These are phyloP conservation scores for Hirtodrosophila cameraria DNA, from an alignment of 2,888 invertebrate species.

Conservation along the genomic window DNA sequence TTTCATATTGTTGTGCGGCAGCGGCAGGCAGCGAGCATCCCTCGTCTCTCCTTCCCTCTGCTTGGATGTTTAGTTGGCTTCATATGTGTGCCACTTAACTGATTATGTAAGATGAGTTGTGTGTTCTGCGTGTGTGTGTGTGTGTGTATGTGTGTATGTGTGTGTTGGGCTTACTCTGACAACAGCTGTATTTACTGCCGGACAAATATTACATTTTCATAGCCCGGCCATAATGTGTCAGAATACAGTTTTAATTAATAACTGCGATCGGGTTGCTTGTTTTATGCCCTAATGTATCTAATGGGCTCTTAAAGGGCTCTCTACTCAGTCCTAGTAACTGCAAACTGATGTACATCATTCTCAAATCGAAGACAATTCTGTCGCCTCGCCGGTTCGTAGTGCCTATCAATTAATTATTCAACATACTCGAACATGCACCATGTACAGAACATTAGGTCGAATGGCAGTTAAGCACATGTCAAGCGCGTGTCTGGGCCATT, in stretches of 20 bases:
- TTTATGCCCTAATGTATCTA: constrained; percentile 19
- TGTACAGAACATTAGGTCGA: constrained; percentile 26
- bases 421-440: constrained; percentile 23
- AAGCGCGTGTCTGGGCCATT: constrained; percentile 28
- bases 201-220: constrained; percentile 51
- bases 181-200: constrained; percentile 53
- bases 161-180: constrained; percentile 20
- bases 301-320: constrained; percentile 43
- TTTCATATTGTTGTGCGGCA: constrained; percentile 66
- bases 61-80: constrained; percentile 5
- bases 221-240: constrained; percentile 19
- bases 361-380: constrained; percentile 58
- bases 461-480: constrained; percentile 64
- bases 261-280: constrained; percentile 39
- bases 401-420: constrained; percentile 66
- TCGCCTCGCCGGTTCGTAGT: constrained; percentile 11
- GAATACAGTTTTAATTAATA: constrained; percentile 70
- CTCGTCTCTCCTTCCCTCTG: constrained; percentile 3
- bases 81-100: constrained; percentile 68
- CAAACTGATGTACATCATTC: constrained; percentile 5
- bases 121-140: constrained; percentile 7
- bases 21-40: constrained; percentile 31
- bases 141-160: background rate
- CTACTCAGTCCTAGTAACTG: background rate
- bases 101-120: constrained; percentile 64